Evolutionary conservation across 2,113 vertebrate species (phyloP).

Genomic region (Etheostoma spectabile): DNA sequence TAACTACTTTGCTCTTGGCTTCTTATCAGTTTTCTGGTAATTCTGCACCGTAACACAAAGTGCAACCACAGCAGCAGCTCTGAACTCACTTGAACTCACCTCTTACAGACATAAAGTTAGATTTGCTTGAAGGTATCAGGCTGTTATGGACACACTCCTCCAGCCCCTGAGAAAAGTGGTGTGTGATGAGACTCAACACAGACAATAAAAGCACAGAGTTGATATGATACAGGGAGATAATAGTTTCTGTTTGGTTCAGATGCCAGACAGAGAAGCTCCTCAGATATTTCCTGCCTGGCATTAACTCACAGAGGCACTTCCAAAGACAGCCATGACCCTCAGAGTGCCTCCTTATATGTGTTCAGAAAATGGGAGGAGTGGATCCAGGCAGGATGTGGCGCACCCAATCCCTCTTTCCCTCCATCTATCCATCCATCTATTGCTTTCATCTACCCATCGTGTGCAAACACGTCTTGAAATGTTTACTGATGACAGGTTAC

Average conservation of each 20-base stretch:
- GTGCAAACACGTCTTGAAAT: neutral
- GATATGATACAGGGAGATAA: slow-evolving; percentile 7
- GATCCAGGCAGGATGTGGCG: slow-evolving; percentile 22
- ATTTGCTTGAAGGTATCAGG: slow-evolving; percentile 33
- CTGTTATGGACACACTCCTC: slow-evolving; percentile 22
- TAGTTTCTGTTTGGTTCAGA: neutral
- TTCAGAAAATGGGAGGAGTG: slow-evolving; percentile 30
- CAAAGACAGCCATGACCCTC: slow-evolving; percentile 63
- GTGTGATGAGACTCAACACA: neutral
- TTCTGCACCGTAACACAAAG: slow-evolving; percentile 2
- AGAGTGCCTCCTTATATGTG: slow-evolving; percentile 49
- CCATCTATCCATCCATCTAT: slow-evolving; percentile 3
- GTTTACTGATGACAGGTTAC: neutral
- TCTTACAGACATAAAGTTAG: slow-evolving; percentile 55
- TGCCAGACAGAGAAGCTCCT: slow-evolving; percentile 9
- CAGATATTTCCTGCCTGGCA: neutral
- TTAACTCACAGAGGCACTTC: slow-evolving; percentile 55
- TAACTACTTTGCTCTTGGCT: neutral
- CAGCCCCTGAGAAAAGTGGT: neutral
- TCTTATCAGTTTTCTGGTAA: slow-evolving; percentile 6
- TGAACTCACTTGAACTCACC: slow-evolving; percentile 58
- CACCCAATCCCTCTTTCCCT: slow-evolving; percentile 18
- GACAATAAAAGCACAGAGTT: slow-evolving; percentile 6
- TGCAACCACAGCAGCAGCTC: slow-evolving; percentile 23
- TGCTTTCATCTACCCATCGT: slow-evolving; percentile 13